Conservation (phyloP, 1,140 invertebrate species). For the fruit fly (Drosophila melanogaster) region Release_6_plus_ISO1_MT NT_033779.5:10251001-10251500, state of each 20-base stretch:
- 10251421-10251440: conserved; percentile 88
- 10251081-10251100: conserved; percentile 92
- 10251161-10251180: conserved; percentile 90
- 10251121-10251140: conserved; percentile 94
- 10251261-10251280: conserved; percentile 89
- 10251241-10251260: conserved; percentile 93
- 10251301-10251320: conserved; percentile 89
- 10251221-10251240: conserved; percentile 98
- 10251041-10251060: conserved; percentile 89
- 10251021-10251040: conserved; percentile 95
- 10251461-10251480: conserved; percentile 50
- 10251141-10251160: conserved; percentile 91
- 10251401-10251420: conserved; percentile 90
- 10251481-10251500: conserved; percentile 25
- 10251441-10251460: conserved; percentile 36
- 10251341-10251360: conserved; percentile 89
- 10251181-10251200: conserved; percentile 88
- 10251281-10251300: conserved; percentile 87
- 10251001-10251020: conserved; percentile 91
- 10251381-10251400: conserved; percentile 90
- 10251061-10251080: conserved; percentile 87
- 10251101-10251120: conserved; percentile 93
- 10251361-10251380: conserved; percentile 95
- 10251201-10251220: conserved; percentile 93
- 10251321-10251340: conserved; percentile 90